Conservation (phyloP, 2,113 vertebrate genomes). For the Melanocharis versteri region DNA sequence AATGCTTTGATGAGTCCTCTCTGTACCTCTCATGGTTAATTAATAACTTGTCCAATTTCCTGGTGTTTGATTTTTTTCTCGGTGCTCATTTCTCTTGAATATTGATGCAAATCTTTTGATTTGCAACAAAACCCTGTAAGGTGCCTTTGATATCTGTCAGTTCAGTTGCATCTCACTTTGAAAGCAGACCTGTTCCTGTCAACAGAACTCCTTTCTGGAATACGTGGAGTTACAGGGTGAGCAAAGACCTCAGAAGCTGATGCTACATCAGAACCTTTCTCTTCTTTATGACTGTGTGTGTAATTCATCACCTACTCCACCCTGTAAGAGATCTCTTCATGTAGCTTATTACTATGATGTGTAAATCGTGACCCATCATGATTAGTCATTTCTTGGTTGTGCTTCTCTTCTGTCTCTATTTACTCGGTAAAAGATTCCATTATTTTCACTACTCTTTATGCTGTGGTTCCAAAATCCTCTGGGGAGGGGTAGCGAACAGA, state of each 20-base stretch:
- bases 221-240: background rate
- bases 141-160: background rate
- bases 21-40: background rate
- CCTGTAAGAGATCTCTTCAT: background rate
- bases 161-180: background rate
- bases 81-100: background rate
- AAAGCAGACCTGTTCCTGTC: background rate
- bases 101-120: background rate
- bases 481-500: background rate
- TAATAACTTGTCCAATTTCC: background rate
- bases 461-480: background rate
- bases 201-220: background rate
- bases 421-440: background rate
- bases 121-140: background rate
- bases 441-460: background rate
- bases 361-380: background rate
- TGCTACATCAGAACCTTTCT: background rate
- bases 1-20: background rate
- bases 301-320: background rate
- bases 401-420: background rate
- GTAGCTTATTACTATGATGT: background rate
- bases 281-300: accelerated
- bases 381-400: background rate
- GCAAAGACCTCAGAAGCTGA: background rate
- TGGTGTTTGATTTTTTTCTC: background rate